A percentile compares a stretch with the other conserved stretches of the same genome.
phyloP scores from a whole-genome alignment of 1,140 invertebrate genomes.

The Drosophila rhopaloa region DNA sequence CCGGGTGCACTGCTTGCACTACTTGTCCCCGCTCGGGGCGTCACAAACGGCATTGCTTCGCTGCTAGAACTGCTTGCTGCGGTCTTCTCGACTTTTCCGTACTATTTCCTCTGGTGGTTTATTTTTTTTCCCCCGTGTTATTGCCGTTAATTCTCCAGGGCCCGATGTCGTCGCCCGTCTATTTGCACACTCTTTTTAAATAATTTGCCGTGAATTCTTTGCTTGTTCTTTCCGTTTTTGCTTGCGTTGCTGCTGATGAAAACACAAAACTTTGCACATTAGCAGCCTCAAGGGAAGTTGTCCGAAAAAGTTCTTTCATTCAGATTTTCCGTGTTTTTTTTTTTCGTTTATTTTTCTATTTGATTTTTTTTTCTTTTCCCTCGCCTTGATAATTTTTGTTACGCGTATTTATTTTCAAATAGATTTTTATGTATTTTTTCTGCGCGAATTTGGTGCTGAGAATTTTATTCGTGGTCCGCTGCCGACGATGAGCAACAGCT shows the following conservation, averaged over 20 bases:
- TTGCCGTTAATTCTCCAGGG: conserved; percentile 39
- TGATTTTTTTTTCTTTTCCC: conserved; percentile 18
- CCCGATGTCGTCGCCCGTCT: conserved; percentile 59
- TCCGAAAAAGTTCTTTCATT: conserved; percentile 73
- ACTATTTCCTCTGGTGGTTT: conserved; percentile 15
- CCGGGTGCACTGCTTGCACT: conserved; percentile 75
- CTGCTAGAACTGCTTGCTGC: conserved; percentile 42
- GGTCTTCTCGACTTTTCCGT: conserved; percentile 26
- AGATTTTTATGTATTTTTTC: conserved; percentile 37
- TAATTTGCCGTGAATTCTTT: conserved; percentile 70
- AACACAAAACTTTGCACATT: conserved; percentile 83
- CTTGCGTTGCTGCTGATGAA: conserved; percentile 62
- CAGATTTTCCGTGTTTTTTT: conserved; percentile 42
- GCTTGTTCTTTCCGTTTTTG: conserved; percentile 29
- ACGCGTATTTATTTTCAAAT: conserved; percentile 47
- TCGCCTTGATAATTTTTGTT: conserved; percentile 29
- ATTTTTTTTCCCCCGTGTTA: conserved; percentile 33
- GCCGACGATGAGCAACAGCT: conserved; percentile 80
- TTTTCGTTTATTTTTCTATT: conserved; percentile 19
- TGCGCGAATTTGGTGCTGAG: conserved; percentile 45
- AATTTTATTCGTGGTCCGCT: conserved; percentile 60
- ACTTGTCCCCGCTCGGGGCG: conserved; percentile 66
- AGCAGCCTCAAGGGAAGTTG: conserved; percentile 70
- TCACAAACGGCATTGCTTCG: conserved; percentile 73
- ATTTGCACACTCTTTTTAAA: conserved; percentile 80